phyloP scores from a whole-genome alignment of 2,113 vertebrate species.

The Eulemur macaco region DNA sequence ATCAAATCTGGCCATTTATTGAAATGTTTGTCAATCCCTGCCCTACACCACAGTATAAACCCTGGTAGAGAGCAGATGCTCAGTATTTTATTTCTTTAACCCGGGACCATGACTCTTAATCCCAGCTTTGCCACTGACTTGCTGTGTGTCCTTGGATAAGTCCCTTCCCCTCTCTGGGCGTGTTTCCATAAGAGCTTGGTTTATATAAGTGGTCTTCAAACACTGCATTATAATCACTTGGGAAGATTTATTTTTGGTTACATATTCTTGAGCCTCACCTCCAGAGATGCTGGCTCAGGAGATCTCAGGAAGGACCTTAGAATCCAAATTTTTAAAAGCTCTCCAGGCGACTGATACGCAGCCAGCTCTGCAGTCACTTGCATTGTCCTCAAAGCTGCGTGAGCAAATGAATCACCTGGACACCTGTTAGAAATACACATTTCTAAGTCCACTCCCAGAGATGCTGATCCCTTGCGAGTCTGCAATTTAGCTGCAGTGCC shows the following conservation, averaged over 20 bases:
- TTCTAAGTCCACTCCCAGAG: background rate
- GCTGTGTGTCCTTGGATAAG: background rate
- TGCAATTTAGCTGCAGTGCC: rapidly evolving
- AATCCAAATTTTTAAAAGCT: background rate
- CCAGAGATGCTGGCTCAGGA: background rate
- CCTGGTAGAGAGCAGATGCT: background rate
- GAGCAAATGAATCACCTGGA: background rate
- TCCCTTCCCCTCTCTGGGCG: background rate
- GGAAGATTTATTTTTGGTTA: background rate
- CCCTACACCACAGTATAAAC: background rate
- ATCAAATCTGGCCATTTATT: background rate
- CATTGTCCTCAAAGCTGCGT: background rate
- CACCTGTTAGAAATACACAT: background rate
- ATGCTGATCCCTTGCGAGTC: no score
- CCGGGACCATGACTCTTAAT: background rate
- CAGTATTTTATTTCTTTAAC: background rate
- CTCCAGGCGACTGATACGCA: background rate
- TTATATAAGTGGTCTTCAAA: background rate
- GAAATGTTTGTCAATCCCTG: background rate
- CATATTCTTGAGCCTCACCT: background rate
- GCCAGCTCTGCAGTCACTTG: background rate
- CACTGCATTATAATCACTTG: background rate
- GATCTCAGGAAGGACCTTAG: background rate
- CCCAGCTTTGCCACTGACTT: background rate
- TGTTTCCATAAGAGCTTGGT: background rate